Conservation (phyloP, 2,888 invertebrate genomes). For the Rotaria magnacalcarata region DNA sequence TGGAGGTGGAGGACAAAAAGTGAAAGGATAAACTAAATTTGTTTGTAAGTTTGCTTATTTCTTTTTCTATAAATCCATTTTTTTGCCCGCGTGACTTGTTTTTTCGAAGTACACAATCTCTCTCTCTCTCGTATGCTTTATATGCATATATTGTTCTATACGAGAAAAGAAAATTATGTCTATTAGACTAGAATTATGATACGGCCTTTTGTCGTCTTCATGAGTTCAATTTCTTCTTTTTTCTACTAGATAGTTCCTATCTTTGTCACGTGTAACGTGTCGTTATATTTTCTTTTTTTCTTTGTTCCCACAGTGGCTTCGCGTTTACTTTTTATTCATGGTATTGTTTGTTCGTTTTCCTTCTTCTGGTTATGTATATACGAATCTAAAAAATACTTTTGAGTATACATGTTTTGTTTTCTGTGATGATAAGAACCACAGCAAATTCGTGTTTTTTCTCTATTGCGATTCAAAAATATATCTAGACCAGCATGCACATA, state of each 20-base stretch:
- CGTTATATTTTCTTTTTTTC: not conserved
- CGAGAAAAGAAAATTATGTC: not conserved
- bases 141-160: not conserved
- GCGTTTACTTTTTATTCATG: not conserved
- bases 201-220: not conserved
- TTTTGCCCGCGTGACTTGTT: conserved; percentile 19
- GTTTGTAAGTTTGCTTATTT: not conserved
- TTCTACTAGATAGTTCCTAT: not conserved
- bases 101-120: not conserved
- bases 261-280: not conserved
- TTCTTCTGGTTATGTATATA: not conserved
- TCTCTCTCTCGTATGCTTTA: not conserved
- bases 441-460: not conserved
- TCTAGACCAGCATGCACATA: not conserved
- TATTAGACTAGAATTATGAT: not conserved
- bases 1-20: conserved; percentile 12
- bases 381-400: not conserved
- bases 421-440: not conserved
- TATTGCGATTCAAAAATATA: not conserved
- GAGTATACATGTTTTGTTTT: not conserved
- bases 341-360: not conserved
- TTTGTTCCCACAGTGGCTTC: not conserved
- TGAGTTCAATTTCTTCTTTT: not conserved
- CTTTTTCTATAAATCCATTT: not conserved
- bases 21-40: conserved; percentile 17